Evolutionary conservation across 1,140 invertebrate genomes (phyloP).

Genomic region (Bombus vancouverensis): DNA sequence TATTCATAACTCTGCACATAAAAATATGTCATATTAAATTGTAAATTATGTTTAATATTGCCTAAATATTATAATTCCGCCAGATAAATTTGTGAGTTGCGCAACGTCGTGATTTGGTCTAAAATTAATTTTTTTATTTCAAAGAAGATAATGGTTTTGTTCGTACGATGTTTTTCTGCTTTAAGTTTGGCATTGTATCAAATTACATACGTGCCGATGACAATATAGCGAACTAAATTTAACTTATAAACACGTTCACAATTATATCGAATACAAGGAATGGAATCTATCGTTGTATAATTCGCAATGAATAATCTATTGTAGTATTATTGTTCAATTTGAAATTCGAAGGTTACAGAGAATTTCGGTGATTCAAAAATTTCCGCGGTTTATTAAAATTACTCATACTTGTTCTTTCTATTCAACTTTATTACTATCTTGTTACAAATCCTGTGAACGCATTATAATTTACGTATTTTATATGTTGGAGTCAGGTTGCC

Average conservation of each 20-base stretch:
- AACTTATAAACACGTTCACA: not conserved
- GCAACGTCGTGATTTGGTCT: not conserved
- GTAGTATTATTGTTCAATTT: not conserved
- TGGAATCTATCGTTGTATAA: not conserved
- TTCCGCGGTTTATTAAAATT: not conserved
- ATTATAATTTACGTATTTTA: not conserved
- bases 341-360: not conserved
- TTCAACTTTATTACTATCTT: not conserved
- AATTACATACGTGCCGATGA: slow-evolving; percentile 10
- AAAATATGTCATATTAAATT: not conserved
- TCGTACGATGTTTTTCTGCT: not conserved
- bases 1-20: not conserved
- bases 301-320: not conserved
- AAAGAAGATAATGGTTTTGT: not conserved
- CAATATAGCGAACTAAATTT: slow-evolving; percentile 27
- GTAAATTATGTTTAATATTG: not conserved
- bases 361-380: not conserved
- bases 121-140: not conserved
- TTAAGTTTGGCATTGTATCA: slow-evolving; percentile 37
- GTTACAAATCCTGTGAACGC: too few species aligned
- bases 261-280: not conserved
- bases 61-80: not conserved
- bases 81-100: not conserved
- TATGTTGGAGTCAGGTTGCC: too few species aligned
- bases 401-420: not conserved